These are phyloP conservation scores for Sciurus carolinensis DNA, from an alignment of 2,797 vertebrate genomes.

Conservation along the genomic window DNA sequence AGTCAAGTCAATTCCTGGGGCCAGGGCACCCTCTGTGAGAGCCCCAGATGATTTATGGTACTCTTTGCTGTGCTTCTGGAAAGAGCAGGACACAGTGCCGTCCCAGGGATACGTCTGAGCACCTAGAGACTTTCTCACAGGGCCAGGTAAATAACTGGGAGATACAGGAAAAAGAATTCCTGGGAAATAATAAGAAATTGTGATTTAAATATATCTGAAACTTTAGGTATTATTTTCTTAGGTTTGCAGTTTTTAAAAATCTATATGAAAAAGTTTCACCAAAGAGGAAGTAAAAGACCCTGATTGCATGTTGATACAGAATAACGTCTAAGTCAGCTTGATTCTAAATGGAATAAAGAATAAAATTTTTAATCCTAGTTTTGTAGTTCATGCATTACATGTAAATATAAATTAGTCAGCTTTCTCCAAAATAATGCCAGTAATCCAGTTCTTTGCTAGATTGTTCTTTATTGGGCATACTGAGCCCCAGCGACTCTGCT, in stretches of 20 bases:
- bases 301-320: not conserved
- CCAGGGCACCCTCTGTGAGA: not conserved
- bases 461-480: not conserved
- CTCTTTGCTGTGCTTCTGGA: not conserved
- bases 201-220: not conserved
- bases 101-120: not conserved
- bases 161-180: not conserved
- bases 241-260: not conserved
- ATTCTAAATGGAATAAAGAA: not conserved
- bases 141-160: not conserved
- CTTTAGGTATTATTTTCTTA: not conserved
- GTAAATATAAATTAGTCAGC: not conserved
- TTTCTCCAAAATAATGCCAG: not conserved
- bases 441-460: not conserved
- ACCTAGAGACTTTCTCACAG: not conserved
- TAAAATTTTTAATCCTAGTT: not conserved
- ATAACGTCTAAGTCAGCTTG: not conserved
- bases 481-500: not conserved
- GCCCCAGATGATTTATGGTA: rapidly evolving
- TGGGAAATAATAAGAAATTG: not conserved
- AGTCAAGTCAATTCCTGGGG: not conserved
- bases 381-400: not conserved
- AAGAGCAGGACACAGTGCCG: not conserved
- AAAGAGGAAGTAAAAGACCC: not conserved
- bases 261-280: too few species aligned